Conservation (phyloP, 2,797 vertebrate species). For the Salmo trutta region DNA sequence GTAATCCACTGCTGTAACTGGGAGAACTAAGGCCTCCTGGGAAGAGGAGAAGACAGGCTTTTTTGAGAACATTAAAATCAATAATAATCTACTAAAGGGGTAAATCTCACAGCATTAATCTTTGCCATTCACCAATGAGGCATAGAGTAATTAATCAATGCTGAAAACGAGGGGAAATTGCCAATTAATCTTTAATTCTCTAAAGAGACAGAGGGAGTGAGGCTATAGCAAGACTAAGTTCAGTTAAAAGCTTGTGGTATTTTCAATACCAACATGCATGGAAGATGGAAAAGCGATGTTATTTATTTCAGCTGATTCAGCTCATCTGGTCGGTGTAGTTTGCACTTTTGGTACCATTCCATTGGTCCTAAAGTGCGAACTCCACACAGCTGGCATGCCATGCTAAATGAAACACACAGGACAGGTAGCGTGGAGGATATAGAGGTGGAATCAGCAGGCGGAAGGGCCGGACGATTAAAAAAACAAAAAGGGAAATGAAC, state of each 20-base stretch:
- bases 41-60: slow-evolving; percentile 50
- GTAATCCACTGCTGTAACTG: slow-evolving; percentile 33
- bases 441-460: no score
- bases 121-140: slow-evolving; percentile 68
- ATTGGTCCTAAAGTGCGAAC: no score
- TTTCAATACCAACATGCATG: slow-evolving; percentile 62
- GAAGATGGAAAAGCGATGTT: slow-evolving; percentile 56
- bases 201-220: slow-evolving; percentile 54
- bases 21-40: slow-evolving; percentile 33
- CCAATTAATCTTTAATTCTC: slow-evolving; percentile 78
- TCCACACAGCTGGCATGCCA: no score
- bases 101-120: slow-evolving; percentile 74
- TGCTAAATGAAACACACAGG: no score
- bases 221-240: slow-evolving; percentile 34
- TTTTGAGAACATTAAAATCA: slow-evolving; percentile 75
- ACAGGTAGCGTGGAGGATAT: no score
- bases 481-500: no score
- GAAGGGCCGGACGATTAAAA: no score
- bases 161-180: slow-evolving; percentile 71
- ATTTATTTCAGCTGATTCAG: slow-evolving; percentile 46
- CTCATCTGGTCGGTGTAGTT: not conserved
- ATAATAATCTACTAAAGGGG: slow-evolving; percentile 76
- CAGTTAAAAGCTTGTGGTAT: slow-evolving; percentile 53
- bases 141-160: slow-evolving; percentile 75
- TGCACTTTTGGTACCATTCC: no score